Base-by-base conservation (phyloP, 2,113 vertebrate genomes). In the Heterotilapia buettikoferi region DNA sequence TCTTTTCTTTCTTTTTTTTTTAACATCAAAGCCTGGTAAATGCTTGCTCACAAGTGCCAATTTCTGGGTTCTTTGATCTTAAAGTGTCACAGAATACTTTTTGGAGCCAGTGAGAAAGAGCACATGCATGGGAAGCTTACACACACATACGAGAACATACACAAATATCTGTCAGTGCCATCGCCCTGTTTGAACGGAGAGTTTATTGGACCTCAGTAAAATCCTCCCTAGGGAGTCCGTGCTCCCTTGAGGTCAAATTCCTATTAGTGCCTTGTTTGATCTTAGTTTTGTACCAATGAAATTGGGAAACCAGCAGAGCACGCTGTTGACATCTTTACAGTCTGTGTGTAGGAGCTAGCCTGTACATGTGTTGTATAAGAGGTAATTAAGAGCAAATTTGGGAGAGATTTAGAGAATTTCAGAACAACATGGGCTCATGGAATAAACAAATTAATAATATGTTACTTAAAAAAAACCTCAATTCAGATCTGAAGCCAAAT, bases 191-290 rank as follows among this genome's bases (percentile, higher is more conserved):
- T 89, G 87, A 94, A 89, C 61, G 40, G 54, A 86, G 89, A 88
- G 88, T 90, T 94, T 92, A 93, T 90, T 92, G 83, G 83, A 50
- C 86, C 38, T 56, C 59, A 79, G 86, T 92, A 88, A 92, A 68
- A 91, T 85, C 82, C 90, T 89, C 92, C 89, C 89, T 9, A 38
- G 86, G 83, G 92, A 86, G 66, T 50, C n/a, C 29, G 52, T 87
- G 83, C 73, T 63, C 91, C 84, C 66, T 85, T 61, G 21, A 83
- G 92, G 93, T 94, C 91, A 93, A 94, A 93, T 90, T 90, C 88
- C 89, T 92, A 83, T 91, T 83, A 84, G 76, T 3, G 21, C 50
- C 73, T 79, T 85, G 57, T 90, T 92, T 93, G 94, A 94, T 89
- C 85, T 88, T 13, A 52, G 83, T 33, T 90, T 53, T 56, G 76